These are phyloP conservation scores for Connochaetes taurinus DNA, from an alignment of 2,113 vertebrate genomes.

Conservation along the genomic window DNA sequence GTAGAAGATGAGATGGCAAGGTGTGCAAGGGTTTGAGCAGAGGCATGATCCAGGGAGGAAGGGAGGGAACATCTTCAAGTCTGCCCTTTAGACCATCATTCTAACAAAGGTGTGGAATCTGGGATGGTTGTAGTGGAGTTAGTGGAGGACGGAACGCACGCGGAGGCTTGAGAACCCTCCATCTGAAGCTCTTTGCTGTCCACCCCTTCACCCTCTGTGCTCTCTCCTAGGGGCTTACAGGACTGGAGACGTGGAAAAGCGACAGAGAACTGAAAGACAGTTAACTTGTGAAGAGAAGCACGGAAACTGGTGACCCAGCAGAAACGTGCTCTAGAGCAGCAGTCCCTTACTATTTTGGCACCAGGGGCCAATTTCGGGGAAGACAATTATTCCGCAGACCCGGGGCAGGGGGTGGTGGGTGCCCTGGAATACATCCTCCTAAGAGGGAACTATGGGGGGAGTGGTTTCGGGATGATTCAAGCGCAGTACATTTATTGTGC, in stretches of 20 bases:
- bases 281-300: neutral
- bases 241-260: neutral
- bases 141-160: accelerated
- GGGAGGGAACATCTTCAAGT: neutral
- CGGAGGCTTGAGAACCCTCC: neutral
- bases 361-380: neutral
- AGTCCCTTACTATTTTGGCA: neutral
- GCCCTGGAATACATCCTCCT: neutral
- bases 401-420: neutral
- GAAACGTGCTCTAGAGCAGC: neutral
- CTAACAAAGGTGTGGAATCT: neutral
- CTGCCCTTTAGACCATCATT: neutral
- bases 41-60: neutral
- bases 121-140: neutral
- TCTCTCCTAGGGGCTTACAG: accelerated
- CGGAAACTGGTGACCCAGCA: neutral
- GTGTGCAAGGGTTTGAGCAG: neutral
- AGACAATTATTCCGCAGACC: neutral
- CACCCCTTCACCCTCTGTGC: accelerated
- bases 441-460: neutral
- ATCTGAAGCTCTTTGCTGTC: neutral
- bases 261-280: neutral
- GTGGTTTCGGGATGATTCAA: neutral
- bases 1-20: neutral
- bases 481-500: neutral